Conservation (phyloP, 2,797 vertebrate species). For the Hoplostethus atlanticus region DNA sequence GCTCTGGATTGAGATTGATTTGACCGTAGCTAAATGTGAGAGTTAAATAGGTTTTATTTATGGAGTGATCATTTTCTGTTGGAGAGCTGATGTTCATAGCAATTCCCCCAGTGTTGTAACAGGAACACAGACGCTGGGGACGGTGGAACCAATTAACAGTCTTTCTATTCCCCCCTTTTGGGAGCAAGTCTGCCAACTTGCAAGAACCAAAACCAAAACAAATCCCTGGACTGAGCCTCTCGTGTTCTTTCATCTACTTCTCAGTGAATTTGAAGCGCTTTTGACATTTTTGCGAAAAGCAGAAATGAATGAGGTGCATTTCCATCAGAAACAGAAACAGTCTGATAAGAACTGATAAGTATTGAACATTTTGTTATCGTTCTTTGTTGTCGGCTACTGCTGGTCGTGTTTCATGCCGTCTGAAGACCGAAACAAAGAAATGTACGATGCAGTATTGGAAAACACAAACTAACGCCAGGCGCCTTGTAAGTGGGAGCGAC, state of each 20-base stretch:
- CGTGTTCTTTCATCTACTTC: conserved; percentile 10
- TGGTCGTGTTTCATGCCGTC: not conserved
- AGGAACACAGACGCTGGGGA: not conserved
- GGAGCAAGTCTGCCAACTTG: conserved; percentile 13
- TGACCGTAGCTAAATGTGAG: not conserved
- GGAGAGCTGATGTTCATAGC: conserved; percentile 9
- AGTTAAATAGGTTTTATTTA: not conserved
- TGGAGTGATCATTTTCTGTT: conserved; percentile 1
- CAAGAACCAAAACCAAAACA: conserved; percentile 17
- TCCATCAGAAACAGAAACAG: no score
- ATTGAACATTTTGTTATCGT: no score
- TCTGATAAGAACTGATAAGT: no score
- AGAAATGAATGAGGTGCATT: no score
- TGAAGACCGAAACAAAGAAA: not conserved
- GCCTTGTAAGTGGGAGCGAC: no score
- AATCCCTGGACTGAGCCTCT: conserved; percentile 11
- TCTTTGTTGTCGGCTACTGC: not conserved
- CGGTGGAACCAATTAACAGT: conserved; percentile 28
- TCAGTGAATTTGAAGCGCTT: not conserved
- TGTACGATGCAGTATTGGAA: no score
- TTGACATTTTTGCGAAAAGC: not conserved
- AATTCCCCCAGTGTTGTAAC: conserved; percentile 10
- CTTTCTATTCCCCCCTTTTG: conserved; percentile 12
- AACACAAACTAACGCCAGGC: no score
- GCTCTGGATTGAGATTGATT: no score